Percentiles rank a stretch among this genome's conserved stretches.
Conservation (phyloP, 1,140 invertebrate genomes). For the Phthorimaea operculella region DNA sequence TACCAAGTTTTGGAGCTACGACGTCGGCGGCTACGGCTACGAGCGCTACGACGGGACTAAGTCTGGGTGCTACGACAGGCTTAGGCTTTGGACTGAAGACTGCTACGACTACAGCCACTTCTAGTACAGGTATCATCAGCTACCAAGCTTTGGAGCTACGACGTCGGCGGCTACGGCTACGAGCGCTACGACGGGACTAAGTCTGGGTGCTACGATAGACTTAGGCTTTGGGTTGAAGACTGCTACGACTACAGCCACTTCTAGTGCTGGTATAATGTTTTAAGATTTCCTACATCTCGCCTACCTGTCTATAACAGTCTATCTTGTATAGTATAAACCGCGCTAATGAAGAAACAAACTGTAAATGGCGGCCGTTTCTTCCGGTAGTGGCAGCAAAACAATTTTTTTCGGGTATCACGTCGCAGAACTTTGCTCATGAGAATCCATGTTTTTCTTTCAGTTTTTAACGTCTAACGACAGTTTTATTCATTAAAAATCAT, state of each 20-base stretch:
- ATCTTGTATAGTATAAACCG: too few species aligned
- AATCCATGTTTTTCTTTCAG: too few species aligned
- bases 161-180: slow-evolving; percentile 31
- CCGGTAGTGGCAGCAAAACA: too few species aligned
- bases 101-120: slow-evolving; percentile 17
- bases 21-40: slow-evolving; percentile 29
- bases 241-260: slow-evolving; percentile 17
- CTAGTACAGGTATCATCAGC: slow-evolving; percentile 17
- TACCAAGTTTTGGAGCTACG: slow-evolving; percentile 26
- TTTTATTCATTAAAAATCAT: too few species aligned
- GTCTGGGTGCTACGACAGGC: slow-evolving; percentile 27
- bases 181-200: slow-evolving; percentile 18
- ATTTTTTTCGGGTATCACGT: too few species aligned
- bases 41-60: slow-evolving; percentile 18
- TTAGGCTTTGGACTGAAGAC: slow-evolving; percentile 28
- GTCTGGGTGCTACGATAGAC: slow-evolving; percentile 30
- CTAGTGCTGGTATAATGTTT: slow-evolving; percentile 26
- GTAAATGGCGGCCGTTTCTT: too few species aligned
- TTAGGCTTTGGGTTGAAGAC: slow-evolving; percentile 28
- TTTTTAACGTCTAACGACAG: too few species aligned
- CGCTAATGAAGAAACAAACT: too few species aligned
- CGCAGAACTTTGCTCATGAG: too few species aligned
- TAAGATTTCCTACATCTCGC: neutral
- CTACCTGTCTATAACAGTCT: neutral
- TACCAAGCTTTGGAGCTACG: slow-evolving; percentile 25